A percentile compares a stretch with the other conserved stretches of the same genome.
Conservation (phyloP, 2,113 vertebrate genomes). For the Muntiacus reevesi region DNA sequence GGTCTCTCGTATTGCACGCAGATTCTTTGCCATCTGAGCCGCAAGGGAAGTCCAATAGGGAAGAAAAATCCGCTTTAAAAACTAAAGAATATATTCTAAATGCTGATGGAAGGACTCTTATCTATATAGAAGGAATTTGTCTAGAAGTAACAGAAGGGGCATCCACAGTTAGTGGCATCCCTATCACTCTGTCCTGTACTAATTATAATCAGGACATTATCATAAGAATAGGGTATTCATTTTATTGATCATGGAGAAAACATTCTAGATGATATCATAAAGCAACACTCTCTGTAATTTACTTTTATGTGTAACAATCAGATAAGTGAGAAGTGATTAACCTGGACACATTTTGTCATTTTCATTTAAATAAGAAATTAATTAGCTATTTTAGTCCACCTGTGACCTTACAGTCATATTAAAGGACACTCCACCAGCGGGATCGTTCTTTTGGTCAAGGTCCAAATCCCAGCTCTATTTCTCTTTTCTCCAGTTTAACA, state of each 20-base stretch:
- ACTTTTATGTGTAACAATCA: neutral
- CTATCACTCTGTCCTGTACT: neutral
- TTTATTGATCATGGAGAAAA: neutral
- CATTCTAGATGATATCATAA: neutral
- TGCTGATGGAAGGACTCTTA: rapidly evolving
- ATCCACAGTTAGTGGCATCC: neutral
- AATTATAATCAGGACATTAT: neutral
- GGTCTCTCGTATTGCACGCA: neutral
- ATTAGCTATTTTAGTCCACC: neutral
- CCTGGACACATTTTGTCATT: neutral
- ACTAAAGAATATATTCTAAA: neutral
- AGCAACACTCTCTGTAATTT: neutral
- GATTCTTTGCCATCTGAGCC: neutral
- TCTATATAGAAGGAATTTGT: neutral
- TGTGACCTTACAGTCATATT: neutral
- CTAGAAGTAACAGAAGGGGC: neutral
- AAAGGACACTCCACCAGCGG: neutral
- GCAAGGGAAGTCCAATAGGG: neutral
- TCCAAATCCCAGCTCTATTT: neutral
- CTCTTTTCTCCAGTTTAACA: neutral
- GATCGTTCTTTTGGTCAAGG: neutral
- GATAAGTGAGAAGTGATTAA: neutral
- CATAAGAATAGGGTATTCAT: neutral
- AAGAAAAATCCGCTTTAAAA: neutral
- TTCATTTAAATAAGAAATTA: neutral